Evolutionary conservation across 2,888 invertebrate species (phyloP).

Genomic region (Cerastis leucographa): DNA sequence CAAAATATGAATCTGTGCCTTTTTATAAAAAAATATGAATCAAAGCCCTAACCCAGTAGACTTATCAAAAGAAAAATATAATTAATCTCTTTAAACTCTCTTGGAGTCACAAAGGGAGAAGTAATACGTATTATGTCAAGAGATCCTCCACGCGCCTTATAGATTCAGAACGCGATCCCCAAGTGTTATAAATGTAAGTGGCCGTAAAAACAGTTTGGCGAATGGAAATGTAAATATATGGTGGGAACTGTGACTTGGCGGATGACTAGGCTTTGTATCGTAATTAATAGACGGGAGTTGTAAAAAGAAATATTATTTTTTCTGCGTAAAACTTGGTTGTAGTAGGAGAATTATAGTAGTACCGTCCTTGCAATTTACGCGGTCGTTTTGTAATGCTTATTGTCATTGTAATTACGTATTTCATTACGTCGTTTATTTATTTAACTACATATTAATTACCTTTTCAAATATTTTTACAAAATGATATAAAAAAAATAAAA

Average conservation of each 20-base stretch:
- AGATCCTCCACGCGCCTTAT: conserved; percentile 59
- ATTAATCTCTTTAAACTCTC: conserved; percentile 34
- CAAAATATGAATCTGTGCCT: not conserved
- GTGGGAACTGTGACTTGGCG: conserved; percentile 50
- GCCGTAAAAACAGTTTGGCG: conserved; percentile 63
- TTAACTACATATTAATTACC: too few relatives aligned
- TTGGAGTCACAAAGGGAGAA: conserved; percentile 29
- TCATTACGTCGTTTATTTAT: too few relatives aligned
- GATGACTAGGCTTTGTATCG: conserved; percentile 37
- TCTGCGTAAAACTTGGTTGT: not conserved
- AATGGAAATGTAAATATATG: conserved; percentile 66
- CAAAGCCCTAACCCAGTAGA: not conserved
- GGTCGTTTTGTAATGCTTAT: not conserved
- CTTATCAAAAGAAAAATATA: conserved; percentile 15
- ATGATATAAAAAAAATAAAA: too few relatives aligned
- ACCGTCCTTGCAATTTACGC: not conserved
- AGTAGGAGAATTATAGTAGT: too few relatives aligned
- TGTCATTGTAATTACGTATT: too few relatives aligned
- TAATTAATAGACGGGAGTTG: conserved; percentile 35
- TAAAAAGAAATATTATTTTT: not conserved
- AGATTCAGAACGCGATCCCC: conserved; percentile 63
- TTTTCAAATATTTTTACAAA: too few relatives aligned
- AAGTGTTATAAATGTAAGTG: conserved; percentile 69
- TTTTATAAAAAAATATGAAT: not conserved
- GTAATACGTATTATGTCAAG: conserved; percentile 59